A percentile compares a stretch with the other conserved stretches of the same genome.
These are phyloP conservation scores for Flexamia atlantica DNA, from an alignment of 2,888 invertebrate species.

Conservation along the genomic window DNA sequence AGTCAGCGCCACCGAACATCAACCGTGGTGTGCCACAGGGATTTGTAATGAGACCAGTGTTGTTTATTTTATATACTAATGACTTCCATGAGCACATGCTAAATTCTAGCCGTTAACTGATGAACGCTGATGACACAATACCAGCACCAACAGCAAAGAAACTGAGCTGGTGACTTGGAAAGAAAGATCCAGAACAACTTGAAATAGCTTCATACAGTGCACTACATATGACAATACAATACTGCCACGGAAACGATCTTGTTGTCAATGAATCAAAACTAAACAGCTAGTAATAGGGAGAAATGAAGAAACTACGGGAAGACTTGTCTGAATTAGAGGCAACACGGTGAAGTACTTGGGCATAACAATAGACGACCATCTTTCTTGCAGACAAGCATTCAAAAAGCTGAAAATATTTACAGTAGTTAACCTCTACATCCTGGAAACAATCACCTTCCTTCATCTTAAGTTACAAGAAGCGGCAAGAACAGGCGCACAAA, in stretches of 20 bases:
- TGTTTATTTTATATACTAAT: conserved; percentile 14
- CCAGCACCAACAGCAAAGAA: not conserved
- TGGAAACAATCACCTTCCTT: not conserved
- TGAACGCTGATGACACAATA: conserved; percentile 6
- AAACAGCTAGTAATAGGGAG: not conserved
- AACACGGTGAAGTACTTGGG: not conserved
- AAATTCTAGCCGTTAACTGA: not conserved
- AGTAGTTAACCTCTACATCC: not conserved
- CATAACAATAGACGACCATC: not conserved
- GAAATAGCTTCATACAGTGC: not conserved
- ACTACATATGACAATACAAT: not conserved
- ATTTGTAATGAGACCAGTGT: not conserved
- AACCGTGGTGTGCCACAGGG: not conserved
- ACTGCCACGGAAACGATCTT: not conserved
- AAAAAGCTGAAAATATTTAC: not conserved
- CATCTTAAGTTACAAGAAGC: conserved; percentile 4
- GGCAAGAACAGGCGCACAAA: not conserved
- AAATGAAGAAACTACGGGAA: not conserved
- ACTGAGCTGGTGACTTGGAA: no score
- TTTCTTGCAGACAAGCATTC: not conserved
- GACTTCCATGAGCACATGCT: not conserved
- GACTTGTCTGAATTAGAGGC: not conserved
- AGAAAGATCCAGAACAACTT: not conserved
- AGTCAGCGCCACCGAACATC: not conserved
- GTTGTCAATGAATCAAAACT: not conserved